Base-by-base conservation (phyloP, 2,113 vertebrate genomes). In the Hydropotes inermis region DNA sequence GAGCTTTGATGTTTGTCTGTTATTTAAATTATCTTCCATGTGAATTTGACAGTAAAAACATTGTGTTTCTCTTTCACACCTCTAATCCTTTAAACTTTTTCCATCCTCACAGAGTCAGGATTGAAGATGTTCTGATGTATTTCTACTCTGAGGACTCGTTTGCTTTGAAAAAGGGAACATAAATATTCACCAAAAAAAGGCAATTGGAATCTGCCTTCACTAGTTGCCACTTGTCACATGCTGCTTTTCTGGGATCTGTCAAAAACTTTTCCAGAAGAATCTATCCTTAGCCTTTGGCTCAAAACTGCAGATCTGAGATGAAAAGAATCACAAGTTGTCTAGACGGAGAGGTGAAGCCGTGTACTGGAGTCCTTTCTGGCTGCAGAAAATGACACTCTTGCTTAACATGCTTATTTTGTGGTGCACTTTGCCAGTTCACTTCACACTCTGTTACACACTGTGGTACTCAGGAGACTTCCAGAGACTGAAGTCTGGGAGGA, bases 41-140 rank as follows among this genome's bases (percentile, higher is more conserved):
- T 2, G 33, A 47, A 30, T 47, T 9, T 11, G 76, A 43, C n/a
- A 10, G 76, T 21, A 79, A 55, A 45, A 45, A 30, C n/a, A 4
- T 70, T 57, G 1, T 23, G 36, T 64, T 61, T 90, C 33, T 55
- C 39, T 57, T 36, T 78, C 84, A 25, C 6, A 5, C 23, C 25
- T 74, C 88, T 89, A 17, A 81, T n/a, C 15, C 52, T 30, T 70
- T 30, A 23, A 11, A 27, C 70, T 14, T 67, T 87, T 67, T 30
- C 39, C 39, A 11, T 2, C 27, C 30, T 15, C 33, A 0, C 0
- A 0, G 8, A 74, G 17, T 7, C 19, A 23, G n/a, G n/a, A 39
- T 5, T 5, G n/a, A 57, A 30, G 33, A 47, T 11, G 23, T 17
- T 87, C n/a, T 15, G 45, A 43, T 36, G 43, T 15, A 0, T 70